phyloP scores from a whole-genome alignment of 1,140 invertebrate genomes.

The Ladona fulva region DNA sequence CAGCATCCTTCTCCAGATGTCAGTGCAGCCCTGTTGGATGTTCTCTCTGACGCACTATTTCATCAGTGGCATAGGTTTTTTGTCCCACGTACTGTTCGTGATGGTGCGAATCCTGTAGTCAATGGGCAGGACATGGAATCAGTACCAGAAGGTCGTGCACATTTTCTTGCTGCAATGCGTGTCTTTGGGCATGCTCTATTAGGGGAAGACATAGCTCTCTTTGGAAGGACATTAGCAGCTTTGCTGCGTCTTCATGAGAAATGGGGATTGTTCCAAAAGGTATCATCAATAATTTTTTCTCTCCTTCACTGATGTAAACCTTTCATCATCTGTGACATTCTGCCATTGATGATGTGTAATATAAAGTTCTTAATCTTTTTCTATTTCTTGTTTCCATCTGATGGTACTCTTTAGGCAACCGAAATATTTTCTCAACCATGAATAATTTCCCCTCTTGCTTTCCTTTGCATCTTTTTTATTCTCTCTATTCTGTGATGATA shows the following conservation, averaged over 20 bases:
- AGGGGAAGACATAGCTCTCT: neutral
- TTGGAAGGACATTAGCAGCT: neutral
- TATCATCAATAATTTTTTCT: neutral
- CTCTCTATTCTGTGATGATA: no score
- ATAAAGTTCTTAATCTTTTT: no score
- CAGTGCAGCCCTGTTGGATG: neutral
- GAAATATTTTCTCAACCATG: no score
- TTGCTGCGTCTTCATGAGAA: neutral
- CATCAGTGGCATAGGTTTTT: neutral
- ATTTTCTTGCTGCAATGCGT: neutral
- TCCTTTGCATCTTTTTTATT: no score
- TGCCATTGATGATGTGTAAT: no score
- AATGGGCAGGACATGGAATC: neutral
- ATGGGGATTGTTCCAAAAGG: neutral
- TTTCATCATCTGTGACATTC: no score
- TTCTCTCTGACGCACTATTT: neutral
- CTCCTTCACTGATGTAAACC: no score
- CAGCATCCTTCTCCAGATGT: neutral
- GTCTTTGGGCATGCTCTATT: neutral
- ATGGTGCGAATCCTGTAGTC: neutral
- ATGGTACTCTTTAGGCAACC: no score
- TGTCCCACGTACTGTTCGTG: neutral
- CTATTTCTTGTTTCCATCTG: no score
- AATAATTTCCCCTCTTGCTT: no score
- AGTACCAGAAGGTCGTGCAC: neutral